Evolutionary conservation across 2,888 invertebrate genomes (phyloP).

Genomic region (Dasypogon diadema): DNA sequence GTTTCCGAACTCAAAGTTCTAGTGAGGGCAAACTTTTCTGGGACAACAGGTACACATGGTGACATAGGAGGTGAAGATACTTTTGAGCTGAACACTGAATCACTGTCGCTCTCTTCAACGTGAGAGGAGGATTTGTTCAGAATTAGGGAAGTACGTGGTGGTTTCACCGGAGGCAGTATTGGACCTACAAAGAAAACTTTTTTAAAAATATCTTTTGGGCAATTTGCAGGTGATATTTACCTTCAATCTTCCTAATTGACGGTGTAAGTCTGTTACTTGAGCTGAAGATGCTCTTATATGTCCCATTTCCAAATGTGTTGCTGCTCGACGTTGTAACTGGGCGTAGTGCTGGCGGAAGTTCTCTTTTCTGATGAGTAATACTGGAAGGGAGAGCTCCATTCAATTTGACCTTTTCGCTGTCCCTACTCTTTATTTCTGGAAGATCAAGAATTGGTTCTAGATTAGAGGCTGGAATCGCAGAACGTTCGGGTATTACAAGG

Average conservation of each 20-base stretch:
- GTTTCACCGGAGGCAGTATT: slow-evolving; percentile 64
- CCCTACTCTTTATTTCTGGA: slow-evolving; percentile 85
- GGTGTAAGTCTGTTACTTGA: slow-evolving; percentile 41
- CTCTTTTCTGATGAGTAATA: slow-evolving; percentile 62
- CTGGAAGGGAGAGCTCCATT: slow-evolving; percentile 62
- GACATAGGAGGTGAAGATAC: slow-evolving; percentile 83
- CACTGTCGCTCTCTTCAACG: slow-evolving; percentile 75
- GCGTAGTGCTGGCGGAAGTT: slow-evolving; percentile 59
- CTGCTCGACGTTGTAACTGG: slow-evolving; percentile 61
- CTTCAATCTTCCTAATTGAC: slow-evolving; percentile 43
- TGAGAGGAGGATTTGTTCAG: slow-evolving; percentile 58
- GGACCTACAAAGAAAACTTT: slow-evolving; percentile 44
- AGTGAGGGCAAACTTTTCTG: slow-evolving; percentile 73
- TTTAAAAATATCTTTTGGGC: slow-evolving; percentile 3
- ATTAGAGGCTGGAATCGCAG: slow-evolving; percentile 68
- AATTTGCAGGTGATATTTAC: slow-evolving; percentile 12
- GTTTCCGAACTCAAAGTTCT: slow-evolving; percentile 80
- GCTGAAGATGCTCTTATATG: slow-evolving; percentile 60
- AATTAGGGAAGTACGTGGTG: slow-evolving; percentile 66
- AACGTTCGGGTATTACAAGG: slow-evolving; percentile 86
- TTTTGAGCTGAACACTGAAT: slow-evolving; percentile 88
- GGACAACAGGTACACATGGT: slow-evolving; percentile 70
- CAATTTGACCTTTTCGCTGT: slow-evolving; percentile 71
- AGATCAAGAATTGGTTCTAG: slow-evolving; percentile 77
- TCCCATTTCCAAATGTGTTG: slow-evolving; percentile 65